These are phyloP conservation scores for Diplogasteroides magnus DNA, from an alignment of 1,140 invertebrate genomes.

Conservation along the genomic window DNA sequence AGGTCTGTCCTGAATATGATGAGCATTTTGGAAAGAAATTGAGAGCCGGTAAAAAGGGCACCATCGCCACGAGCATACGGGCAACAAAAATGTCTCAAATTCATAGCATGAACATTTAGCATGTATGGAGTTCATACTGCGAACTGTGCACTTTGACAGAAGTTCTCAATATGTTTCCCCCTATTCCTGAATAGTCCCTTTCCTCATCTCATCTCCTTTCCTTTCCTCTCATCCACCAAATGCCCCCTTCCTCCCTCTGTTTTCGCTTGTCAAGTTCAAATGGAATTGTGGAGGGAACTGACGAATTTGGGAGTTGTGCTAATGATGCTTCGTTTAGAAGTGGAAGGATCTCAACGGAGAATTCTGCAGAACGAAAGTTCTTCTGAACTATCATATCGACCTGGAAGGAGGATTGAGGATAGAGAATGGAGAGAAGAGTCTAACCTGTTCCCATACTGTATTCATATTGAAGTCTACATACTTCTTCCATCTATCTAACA, in stretches of 20 bases:
- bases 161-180: too few species aligned
- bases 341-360: conserved; percentile 27
- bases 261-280: too few species aligned
- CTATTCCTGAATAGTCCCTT: too few species aligned
- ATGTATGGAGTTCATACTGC: too few species aligned
- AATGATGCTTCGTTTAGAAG: conserved; percentile 20
- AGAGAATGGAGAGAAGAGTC: background rate
- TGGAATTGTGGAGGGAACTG: too few species aligned
- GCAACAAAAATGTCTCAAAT: too few species aligned
- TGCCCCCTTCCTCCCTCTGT: too few species aligned
- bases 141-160: too few species aligned
- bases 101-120: too few species aligned
- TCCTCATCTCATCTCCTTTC: too few species aligned
- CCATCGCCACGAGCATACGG: too few species aligned
- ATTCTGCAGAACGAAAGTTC: conserved; percentile 16
- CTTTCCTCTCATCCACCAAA: too few species aligned
- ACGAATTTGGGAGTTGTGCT: conserved; percentile 22
- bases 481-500: conserved; percentile 17
- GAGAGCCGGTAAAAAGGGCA: background rate
- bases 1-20: conserved; percentile 17
- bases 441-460: conserved; percentile 30
- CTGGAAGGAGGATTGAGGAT: conserved; percentile 1
- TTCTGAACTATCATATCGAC: conserved; percentile 25
- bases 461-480: conserved; percentile 24
- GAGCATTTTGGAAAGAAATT: background rate